These are phyloP conservation scores for Leptinotarsa tumamoca DNA, from an alignment of 2,888 invertebrate genomes.

Conservation along the genomic window DNA sequence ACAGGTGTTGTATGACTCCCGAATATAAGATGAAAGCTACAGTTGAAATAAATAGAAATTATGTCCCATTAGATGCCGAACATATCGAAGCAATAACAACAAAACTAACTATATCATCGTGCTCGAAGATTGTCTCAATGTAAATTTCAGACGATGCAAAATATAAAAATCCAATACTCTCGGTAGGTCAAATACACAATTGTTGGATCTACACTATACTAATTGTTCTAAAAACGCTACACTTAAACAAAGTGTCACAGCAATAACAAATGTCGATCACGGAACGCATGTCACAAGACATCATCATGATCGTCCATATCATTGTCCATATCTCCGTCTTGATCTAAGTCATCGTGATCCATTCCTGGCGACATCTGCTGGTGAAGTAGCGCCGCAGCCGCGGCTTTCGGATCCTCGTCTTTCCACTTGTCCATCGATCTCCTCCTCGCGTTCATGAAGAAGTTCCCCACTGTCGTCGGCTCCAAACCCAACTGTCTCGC, in stretches of 20 bases:
- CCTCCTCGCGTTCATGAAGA: slow-evolving; percentile 99
- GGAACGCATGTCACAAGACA: slow-evolving; percentile 71
- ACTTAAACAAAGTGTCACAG: slow-evolving; percentile 64
- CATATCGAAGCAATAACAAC: slow-evolving; percentile 16
- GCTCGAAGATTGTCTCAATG: slow-evolving; percentile 47
- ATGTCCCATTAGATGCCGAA: not conserved
- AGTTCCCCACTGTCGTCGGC: slow-evolving; percentile 98
- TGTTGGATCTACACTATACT: slow-evolving; percentile 57
- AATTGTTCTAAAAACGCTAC: slow-evolving; percentile 58
- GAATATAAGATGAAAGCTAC: not conserved
- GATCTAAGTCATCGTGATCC: slow-evolving; percentile 66
- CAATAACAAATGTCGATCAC: slow-evolving; percentile 67
- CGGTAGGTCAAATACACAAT: slow-evolving; percentile 54
- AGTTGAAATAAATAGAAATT: not conserved
- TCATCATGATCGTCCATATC: slow-evolving; percentile 70
- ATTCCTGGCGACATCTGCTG: slow-evolving; percentile 66
- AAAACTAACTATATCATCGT: slow-evolving; percentile 7
- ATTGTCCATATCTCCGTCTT: slow-evolving; percentile 68
- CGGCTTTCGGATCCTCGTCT: slow-evolving; percentile 84
- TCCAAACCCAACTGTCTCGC: slow-evolving; percentile 96
- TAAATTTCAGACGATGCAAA: slow-evolving; percentile 35
- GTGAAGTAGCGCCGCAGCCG: slow-evolving; percentile 63
- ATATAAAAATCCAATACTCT: slow-evolving; percentile 35
- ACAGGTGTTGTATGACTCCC: not conserved
- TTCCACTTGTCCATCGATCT: slow-evolving; percentile 99